Percentiles rank a stretch among this genome's conserved stretches.
Conservation (phyloP, 2,888 invertebrate genomes). For the Papilio elwesi region DNA sequence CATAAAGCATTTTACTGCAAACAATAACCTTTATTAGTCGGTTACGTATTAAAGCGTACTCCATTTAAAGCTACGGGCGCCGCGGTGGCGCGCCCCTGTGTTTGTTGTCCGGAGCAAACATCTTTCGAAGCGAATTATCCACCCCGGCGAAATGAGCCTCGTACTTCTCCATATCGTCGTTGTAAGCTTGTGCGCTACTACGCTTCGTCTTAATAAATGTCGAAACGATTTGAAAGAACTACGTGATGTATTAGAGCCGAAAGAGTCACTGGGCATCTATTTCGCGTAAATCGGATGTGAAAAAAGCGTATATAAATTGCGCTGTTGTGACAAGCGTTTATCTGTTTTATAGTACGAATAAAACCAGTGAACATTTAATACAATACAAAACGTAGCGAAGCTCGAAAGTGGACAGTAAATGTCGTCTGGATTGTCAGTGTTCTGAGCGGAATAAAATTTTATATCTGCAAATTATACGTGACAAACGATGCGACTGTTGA, state of each 20-base stretch:
- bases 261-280: slow-evolving; percentile 52
- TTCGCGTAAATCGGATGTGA: slow-evolving; percentile 46
- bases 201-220: slow-evolving; percentile 47
- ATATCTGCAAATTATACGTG: slow-evolving; percentile 72
- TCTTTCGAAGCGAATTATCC: slow-evolving; percentile 57
- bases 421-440: slow-evolving; percentile 62
- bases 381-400: slow-evolving; percentile 56
- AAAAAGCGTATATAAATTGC: slow-evolving; percentile 41
- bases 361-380: slow-evolving; percentile 57
- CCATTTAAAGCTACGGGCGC: slow-evolving; percentile 75
- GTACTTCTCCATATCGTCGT: slow-evolving; percentile 59
- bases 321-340: slow-evolving; percentile 49
- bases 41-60: slow-evolving; percentile 78
- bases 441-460: slow-evolving; percentile 72
- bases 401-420: slow-evolving; percentile 62
- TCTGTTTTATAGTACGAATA: slow-evolving; percentile 55
- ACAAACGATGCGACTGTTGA: slow-evolving; percentile 70
- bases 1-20: slow-evolving; percentile 81
- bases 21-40: slow-evolving; percentile 83
- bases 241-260: slow-evolving; percentile 49
- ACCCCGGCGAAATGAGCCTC: slow-evolving; percentile 49
- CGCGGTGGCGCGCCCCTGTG: slow-evolving; percentile 60
- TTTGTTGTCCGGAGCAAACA: slow-evolving; percentile 63
- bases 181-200: slow-evolving; percentile 58
- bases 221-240: slow-evolving; percentile 38